Evolutionary conservation across 2,888 invertebrate species (phyloP).

Genomic region (Philhelius pedissequus): DNA sequence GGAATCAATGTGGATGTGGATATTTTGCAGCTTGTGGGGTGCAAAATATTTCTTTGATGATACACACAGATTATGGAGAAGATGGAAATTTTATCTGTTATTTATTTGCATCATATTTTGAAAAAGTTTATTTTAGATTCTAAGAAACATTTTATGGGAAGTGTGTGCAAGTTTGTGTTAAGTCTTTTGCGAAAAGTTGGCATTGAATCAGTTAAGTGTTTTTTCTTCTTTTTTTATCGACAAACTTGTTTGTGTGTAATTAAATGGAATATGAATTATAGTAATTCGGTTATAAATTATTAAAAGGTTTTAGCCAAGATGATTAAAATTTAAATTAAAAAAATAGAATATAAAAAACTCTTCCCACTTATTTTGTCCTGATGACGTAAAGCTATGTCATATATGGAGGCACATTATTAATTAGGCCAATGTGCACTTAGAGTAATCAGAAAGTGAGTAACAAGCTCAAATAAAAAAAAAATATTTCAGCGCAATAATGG

Average conservation of each 20-base stretch:
- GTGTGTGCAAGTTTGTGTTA: neutral
- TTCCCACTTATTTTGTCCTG: too few relatives aligned
- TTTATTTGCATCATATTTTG: neutral
- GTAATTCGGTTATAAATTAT: too few relatives aligned
- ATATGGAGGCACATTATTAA: too few relatives aligned
- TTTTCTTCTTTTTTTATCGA: too few relatives aligned
- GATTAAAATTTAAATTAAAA: too few relatives aligned
- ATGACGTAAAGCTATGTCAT: too few relatives aligned
- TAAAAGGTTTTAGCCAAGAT: too few relatives aligned
- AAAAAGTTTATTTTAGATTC: neutral
- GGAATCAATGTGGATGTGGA: conserved; percentile 1
- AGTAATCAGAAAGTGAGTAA: too few relatives aligned
- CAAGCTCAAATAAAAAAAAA: too few relatives aligned
- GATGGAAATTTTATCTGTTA: neutral
- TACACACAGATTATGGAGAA: neutral
- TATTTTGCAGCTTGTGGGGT: neutral
- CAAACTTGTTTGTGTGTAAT: neutral
- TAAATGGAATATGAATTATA: neutral
- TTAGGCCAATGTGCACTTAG: too few relatives aligned
- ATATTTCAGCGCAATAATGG: too few relatives aligned
- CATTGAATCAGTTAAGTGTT: neutral
- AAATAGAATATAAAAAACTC: too few relatives aligned
- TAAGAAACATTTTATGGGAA: neutral
- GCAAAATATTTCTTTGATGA: neutral
- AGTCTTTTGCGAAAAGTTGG: neutral